phyloP scores from a whole-genome alignment of 2,888 invertebrate species.

The Drosophila multiciliata region DNA sequence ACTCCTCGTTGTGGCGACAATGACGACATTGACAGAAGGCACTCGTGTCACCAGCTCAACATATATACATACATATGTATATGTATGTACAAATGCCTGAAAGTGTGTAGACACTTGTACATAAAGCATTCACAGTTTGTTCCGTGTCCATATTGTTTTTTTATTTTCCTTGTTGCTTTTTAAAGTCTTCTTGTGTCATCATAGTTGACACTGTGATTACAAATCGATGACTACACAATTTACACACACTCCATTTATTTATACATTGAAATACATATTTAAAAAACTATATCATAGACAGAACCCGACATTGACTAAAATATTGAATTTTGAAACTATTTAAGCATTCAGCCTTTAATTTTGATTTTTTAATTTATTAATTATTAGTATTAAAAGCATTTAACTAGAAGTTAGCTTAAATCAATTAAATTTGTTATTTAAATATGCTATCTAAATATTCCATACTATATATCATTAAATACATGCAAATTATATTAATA shows the following conservation, averaged over 20 bases:
- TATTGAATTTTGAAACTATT: neutral
- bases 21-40: conserved; percentile 52
- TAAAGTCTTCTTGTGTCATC: conserved; percentile 11
- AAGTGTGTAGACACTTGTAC: conserved; percentile 11
- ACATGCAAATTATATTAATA: neutral
- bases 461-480: neutral
- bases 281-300: neutral
- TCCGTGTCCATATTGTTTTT: conserved; percentile 27
- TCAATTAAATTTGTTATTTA: neutral
- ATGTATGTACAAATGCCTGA: neutral
- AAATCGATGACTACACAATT: conserved; percentile 36
- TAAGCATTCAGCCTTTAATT: neutral
- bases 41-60: conserved; percentile 31
- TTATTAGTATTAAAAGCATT: neutral
- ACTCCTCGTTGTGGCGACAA: conserved; percentile 30
- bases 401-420: neutral
- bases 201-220: conserved; percentile 26
- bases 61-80: conserved; percentile 3
- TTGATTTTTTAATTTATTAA: neutral
- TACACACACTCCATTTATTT: conserved; percentile 7
- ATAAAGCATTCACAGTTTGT: conserved; percentile 28
- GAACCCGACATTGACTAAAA: neutral
- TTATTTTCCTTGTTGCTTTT: neutral
- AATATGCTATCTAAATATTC: neutral
- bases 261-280: neutral